Conservation (phyloP, 1,140 invertebrate species). For the Berghia stephanieae region DNA sequence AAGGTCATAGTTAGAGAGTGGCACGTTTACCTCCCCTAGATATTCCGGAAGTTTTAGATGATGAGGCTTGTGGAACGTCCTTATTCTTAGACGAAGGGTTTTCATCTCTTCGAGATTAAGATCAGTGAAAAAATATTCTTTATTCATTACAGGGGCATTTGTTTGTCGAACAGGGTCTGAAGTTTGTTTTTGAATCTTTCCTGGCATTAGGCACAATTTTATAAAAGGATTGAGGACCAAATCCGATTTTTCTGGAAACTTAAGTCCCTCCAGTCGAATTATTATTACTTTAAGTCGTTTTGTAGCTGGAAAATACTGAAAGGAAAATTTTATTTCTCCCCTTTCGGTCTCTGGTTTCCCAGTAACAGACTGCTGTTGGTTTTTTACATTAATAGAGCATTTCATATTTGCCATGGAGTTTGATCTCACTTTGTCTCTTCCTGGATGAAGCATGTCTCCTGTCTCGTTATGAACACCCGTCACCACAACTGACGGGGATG, state of each 20-base stretch:
- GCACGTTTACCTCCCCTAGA: constrained; percentile 56
- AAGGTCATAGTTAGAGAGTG: constrained; percentile 56
- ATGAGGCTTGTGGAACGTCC: constrained; percentile 54
- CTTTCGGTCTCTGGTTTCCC: constrained; percentile 43
- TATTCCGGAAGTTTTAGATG: constrained; percentile 56
- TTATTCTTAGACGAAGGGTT: constrained; percentile 52
- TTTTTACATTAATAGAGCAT: not conserved
- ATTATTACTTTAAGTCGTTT: constrained; percentile 54
- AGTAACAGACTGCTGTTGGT: constrained; percentile 17
- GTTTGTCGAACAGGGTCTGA: constrained; percentile 56
- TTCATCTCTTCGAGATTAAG: constrained; percentile 51
- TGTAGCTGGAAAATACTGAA: constrained; percentile 55
- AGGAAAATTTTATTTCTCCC: constrained; percentile 62
- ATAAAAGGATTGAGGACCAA: constrained; percentile 41
- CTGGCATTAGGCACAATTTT: constrained; percentile 56
- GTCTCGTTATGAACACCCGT: not conserved
- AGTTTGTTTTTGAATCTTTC: constrained; percentile 59
- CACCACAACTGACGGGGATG: constrained; percentile 41
- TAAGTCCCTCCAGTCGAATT: constrained; percentile 57
- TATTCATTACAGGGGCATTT: constrained; percentile 54
- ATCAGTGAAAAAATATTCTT: constrained; percentile 58
- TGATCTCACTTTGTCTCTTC: constrained; percentile 5
- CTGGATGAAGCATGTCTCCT: not conserved
- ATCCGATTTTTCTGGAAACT: constrained; percentile 46
- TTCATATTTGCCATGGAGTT: not conserved